A percentile compares a stretch with the other conserved stretches of the same genome.
These are phyloP conservation scores for Lepilemur ruficaudatus DNA, from an alignment of 2,797 vertebrate species.

Conservation along the genomic window DNA sequence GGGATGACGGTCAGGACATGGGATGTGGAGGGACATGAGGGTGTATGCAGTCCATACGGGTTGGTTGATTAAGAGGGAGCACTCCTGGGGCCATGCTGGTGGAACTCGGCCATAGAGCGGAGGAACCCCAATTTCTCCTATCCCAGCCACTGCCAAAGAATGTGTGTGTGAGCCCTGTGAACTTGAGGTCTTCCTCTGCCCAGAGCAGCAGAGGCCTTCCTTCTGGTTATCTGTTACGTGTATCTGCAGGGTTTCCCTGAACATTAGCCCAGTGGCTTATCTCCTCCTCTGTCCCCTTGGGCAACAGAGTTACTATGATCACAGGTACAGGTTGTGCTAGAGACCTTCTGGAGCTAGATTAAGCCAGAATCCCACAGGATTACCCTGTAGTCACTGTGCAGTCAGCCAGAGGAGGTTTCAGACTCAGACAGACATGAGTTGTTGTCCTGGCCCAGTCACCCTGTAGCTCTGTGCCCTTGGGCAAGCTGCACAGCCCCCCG, in stretches of 20 bases:
- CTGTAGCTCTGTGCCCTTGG: background rate
- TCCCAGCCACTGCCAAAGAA: background rate
- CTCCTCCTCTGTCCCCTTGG: conserved; percentile 18
- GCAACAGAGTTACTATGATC: conserved; percentile 46
- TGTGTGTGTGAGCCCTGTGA: background rate
- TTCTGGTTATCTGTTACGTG: background rate
- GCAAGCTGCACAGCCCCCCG: background rate
- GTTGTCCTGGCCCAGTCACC: background rate
- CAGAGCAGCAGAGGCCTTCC: background rate
- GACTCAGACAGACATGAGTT: background rate
- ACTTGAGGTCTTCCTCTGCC: background rate
- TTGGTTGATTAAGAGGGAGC: background rate
- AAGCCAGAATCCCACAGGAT: conserved; percentile 37
- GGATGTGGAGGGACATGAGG: background rate
- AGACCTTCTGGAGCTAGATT: conserved; percentile 42
- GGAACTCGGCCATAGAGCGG: background rate
- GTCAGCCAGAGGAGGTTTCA: background rate
- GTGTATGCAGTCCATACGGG: background rate
- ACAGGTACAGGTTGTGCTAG: conserved; percentile 25
- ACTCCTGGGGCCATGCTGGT: background rate
- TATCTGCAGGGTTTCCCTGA: background rate
- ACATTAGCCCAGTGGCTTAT: background rate
- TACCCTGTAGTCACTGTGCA: background rate
- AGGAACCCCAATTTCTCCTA: background rate
- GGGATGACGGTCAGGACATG: background rate